Conservation (phyloP, 2,797 vertebrate genomes). For the Pseudomugil gertrudae region DNA sequence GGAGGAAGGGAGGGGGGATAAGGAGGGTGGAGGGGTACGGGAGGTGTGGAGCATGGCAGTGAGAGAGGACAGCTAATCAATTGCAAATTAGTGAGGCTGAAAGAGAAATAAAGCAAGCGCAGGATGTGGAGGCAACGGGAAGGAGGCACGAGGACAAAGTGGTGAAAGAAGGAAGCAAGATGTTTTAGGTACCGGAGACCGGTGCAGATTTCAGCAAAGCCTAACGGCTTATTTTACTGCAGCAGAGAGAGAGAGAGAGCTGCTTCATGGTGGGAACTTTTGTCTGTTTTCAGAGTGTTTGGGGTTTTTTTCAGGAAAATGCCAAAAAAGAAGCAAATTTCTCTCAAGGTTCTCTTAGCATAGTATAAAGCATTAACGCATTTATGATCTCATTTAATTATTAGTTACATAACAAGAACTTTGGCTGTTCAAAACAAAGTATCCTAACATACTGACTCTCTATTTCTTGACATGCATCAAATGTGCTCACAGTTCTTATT, state of each 20-base stretch:
- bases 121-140: slow-evolving; percentile 36
- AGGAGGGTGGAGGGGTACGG: slow-evolving; percentile 11
- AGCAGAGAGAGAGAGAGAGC: slow-evolving; percentile 17
- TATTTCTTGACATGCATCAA: too few relatives aligned
- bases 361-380: not conserved
- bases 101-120: slow-evolving; percentile 69
- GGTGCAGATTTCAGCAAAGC: slow-evolving; percentile 55
- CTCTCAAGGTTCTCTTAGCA: not conserved
- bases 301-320: not conserved
- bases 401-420: not conserved
- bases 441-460: not conserved
- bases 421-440: too few relatives aligned
- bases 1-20: slow-evolving; percentile 21
- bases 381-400: not conserved
- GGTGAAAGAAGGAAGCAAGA: slow-evolving; percentile 67
- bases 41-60: slow-evolving; percentile 39
- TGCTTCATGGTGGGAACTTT: slow-evolving; percentile 22
- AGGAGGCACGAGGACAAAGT: slow-evolving; percentile 48
- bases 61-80: slow-evolving; percentile 79
- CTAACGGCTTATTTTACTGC: slow-evolving; percentile 67
- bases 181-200: slow-evolving; percentile 62
- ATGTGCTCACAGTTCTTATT: too few relatives aligned
- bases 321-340: not conserved
- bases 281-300: not conserved
- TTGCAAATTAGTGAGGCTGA: slow-evolving; percentile 77